Base-by-base conservation (phyloP, 2,888 invertebrate genomes). In the Malachius bipustulatus region DNA sequence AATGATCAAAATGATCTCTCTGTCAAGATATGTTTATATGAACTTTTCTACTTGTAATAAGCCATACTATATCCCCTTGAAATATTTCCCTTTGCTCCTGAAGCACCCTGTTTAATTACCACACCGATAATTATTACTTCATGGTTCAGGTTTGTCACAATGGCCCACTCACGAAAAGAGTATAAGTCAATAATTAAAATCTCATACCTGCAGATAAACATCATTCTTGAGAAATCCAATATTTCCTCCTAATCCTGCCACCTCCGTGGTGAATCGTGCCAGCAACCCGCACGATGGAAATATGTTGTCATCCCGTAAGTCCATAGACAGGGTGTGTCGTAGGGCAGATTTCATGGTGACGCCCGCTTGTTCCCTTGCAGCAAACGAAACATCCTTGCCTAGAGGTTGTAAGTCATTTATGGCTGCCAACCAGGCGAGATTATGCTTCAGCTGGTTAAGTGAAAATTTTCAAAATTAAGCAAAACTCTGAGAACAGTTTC, bases 231-330 rank as follows among this genome's bases (percentile, higher is more conserved):
- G 56, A 59, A 89, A 90, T 10, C 84, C 82, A n/a, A 91, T 77
- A 56, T 91, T 84, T 2, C 97, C 97, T 6, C 94, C 93, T 4
- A 93, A 58, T 1, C 91, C 78, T 14, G 93, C 89, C 50, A 85
- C 69, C 63, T 97, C 96, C 49, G 83, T 77, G 3, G 73, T 73
- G 40, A 82, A 67, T 63, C 80, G 79, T 4, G 85, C 60, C 44
- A 80, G 65, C 4, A 73, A 59, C 3, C 93, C 93, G 27, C 65
- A 63, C 4, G 73, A 73, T 2, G 93, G 91, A 60, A 93, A 84
- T 37, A 90, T 75, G 3, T 65, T 60, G 49, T 77, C 79, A 60
- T 93, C 88, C 40, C 93, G 71, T 39, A 73, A 73, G 61, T 93
- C 93, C 37, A 79, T 72, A 0, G 77, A 67, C 42, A 85, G 68